Evolutionary conservation across 92 coral and sea anemone species (phyloP), one percentile per base, ranked within the genome.

Genomic region (Palythoa grandiflora): DNA sequence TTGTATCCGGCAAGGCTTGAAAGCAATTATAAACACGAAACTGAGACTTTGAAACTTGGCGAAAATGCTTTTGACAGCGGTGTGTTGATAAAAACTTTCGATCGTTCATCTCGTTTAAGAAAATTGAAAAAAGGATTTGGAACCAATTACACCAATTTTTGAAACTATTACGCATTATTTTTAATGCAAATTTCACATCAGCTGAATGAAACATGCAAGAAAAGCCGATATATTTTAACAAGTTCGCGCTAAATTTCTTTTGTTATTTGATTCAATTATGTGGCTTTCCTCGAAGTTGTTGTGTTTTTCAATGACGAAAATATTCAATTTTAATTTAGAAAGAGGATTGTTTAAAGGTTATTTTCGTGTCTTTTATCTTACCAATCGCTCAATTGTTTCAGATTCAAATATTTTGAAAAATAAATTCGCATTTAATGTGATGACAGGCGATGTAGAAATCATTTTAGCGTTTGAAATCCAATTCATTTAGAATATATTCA

Each of bases 221-320:
- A 77, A 52, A 36, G 47, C 21, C 75, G 75, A 54, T 77, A 54
- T 77, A 13, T 47, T 54, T 53, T 54, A 77, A 48, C 61, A 75
- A 20, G 61, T 20, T 75, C 19, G 20, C 57, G 61, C 61, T 47
- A 51, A 53, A 57, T 54, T 28, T 54, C 61, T 50, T 54, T 28
- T 77, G 19, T 77, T 35, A 52, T 47, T 9, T 53, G 36, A 53
- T 76, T 77, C 61, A 2, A 54, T 77, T 77, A 28, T 77, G 12
- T 52, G 52, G 68, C 37, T 54, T 28, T 13, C 40, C 48, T 53
- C 8, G 7, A 19, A 52, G 35, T 44, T 16, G 40, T 35, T 35
- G 47, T 70, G 17, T 70, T 5, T 15, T 14, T 35, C 21, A 70
- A 70, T 35, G 47, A 15, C 75, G 47, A 38, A 37, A 63, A 63